Conservation (phyloP, 1,140 invertebrate species). For the Aleiodes sp. region DNA sequence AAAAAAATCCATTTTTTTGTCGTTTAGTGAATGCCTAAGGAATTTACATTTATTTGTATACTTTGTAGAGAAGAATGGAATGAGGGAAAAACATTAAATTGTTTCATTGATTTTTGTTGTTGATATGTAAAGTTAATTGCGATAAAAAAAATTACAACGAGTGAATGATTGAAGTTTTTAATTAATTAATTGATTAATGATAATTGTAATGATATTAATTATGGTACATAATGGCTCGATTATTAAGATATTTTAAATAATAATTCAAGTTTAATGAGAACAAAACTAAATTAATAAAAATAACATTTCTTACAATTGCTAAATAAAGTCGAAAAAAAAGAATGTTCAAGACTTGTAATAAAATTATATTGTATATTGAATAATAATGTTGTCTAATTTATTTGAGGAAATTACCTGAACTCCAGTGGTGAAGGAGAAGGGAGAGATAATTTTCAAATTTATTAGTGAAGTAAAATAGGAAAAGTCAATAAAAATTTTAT, state of each 20-base stretch:
- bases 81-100: background rate
- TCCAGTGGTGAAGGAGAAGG: no score
- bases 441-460: no score
- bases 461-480: no score
- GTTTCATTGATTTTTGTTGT: constrained; percentile 7
- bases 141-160: constrained; percentile 34
- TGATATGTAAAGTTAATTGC: constrained; percentile 25
- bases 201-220: constrained; percentile 35
- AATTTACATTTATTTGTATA: no score
- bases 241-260: constrained; percentile 52
- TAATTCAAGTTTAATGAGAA: constrained; percentile 48
- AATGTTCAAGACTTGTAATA: constrained; percentile 58
- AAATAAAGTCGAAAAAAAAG: constrained; percentile 32
- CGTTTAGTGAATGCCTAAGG: background rate
- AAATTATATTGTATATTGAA: constrained; percentile 59
- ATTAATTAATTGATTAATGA: constrained; percentile 19
- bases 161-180: constrained; percentile 22
- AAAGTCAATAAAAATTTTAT: no score
- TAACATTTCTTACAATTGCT: constrained; percentile 41
- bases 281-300: no score
- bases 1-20: no score
- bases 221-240: constrained; percentile 36
- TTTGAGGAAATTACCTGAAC: no score
- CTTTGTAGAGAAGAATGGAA: background rate
- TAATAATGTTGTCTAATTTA: constrained; percentile 25